Conservation (phyloP, 2,113 vertebrate genomes). For the Procapra przewalskii region DNA sequence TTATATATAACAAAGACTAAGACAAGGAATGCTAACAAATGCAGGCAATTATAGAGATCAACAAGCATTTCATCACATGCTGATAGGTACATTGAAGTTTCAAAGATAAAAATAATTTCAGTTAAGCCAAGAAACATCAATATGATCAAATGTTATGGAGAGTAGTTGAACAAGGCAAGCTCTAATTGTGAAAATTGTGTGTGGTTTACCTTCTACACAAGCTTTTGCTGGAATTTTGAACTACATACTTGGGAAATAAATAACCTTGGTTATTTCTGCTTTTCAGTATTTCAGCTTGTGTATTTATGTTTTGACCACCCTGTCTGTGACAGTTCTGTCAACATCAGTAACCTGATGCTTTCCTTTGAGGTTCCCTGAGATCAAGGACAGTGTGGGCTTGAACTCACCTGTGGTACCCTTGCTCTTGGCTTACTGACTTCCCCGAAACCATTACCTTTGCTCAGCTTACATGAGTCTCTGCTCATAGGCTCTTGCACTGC, state of each 20-base stretch:
- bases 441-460: background rate
- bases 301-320: background rate
- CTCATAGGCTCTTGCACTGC: background rate
- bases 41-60: background rate
- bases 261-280: background rate
- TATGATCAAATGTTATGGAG: background rate
- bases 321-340: background rate
- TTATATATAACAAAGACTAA: background rate
- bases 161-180: background rate
- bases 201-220: background rate
- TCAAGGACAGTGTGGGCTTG: background rate
- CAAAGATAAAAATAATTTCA: conserved; percentile 6
- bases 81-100: background rate
- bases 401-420: background rate
- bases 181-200: background rate
- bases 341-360: background rate
- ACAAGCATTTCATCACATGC: background rate
- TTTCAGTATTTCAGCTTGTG: background rate
- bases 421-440: background rate
- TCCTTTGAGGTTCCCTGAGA: background rate
- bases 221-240: background rate
- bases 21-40: background rate
- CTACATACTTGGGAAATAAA: background rate
- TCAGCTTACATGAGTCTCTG: background rate
- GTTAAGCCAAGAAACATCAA: background rate